Conservation (phyloP, 2,797 vertebrate genomes). For the Saxicola maurus region DNA sequence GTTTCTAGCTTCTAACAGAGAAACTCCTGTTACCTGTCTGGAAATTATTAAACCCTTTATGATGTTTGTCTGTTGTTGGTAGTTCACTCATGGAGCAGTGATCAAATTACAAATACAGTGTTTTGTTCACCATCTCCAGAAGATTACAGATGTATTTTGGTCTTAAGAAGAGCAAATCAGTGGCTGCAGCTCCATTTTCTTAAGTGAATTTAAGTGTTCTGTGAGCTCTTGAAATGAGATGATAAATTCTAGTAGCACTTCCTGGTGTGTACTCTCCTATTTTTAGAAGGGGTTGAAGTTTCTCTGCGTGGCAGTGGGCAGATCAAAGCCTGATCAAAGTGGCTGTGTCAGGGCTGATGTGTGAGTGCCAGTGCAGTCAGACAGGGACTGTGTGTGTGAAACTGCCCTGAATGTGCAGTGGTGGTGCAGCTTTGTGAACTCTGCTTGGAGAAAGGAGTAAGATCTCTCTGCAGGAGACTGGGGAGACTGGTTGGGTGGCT, state of each 20-base stretch:
- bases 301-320: neutral
- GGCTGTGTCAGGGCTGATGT: neutral
- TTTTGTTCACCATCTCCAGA: neutral
- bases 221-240: neutral
- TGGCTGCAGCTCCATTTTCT: neutral
- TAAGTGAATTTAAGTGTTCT: neutral
- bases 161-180: neutral
- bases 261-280: neutral
- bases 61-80: neutral
- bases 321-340: neutral
- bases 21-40: neutral
- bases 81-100: neutral
- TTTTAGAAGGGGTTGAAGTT: neutral
- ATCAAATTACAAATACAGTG: neutral
- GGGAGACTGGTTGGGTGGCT: neutral
- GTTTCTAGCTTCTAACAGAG: neutral
- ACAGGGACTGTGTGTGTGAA: neutral
- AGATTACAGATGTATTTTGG: neutral
- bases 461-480: neutral
- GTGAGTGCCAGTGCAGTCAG: neutral
- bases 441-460: neutral
- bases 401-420: neutral
- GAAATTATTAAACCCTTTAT: neutral
- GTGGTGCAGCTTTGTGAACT: neutral
- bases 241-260: neutral